Base-by-base conservation (phyloP, 1,140 invertebrate genomes). In the Panagrolaimus sp. region DNA sequence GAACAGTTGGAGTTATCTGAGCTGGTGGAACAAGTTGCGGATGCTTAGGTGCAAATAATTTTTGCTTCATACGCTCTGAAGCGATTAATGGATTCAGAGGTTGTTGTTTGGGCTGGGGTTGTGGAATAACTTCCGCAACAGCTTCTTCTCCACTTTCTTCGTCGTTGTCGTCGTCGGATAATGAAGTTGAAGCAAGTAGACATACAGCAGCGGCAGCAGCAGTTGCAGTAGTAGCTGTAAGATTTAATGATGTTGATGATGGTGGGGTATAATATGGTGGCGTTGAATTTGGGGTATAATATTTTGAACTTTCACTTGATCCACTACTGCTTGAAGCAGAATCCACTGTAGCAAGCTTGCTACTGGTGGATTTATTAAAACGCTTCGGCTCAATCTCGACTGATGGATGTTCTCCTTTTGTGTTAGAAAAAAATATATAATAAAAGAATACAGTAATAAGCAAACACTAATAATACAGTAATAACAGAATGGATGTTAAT, bases 281-380 rank as follows among this genome's bases (percentile, higher is more conserved):
- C 17, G 52, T 26, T 58, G 21, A 21, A 58, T 26, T 26, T 21
- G 52, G 14, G 21, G 52, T 58, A 58, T 26, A 58, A 17, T 58
- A 58, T 24, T 26, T 21, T 6, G 52, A 58, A 58, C 21, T 26
- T 28, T 28, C 52, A 28, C 10, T 26, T 26, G 52, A 58, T 21
- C 52, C 52, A 58, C 52, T 58, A 58, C 52, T 58, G 52, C 52
- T 58, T 28, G 52, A 58, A 58, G 52, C 28, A 21, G 52, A 58
- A 58, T 58, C 28, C 52, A 28, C 21, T 12, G 47, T n/a, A 48
- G 52, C 52, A 58, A 17, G 14, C 52, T 21, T 21, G 52, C 52
- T 58, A n/a, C 14, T 21, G 15, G 52, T 58, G 21, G 21, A 21
- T 21, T 58, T 28, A 28, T 21, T 58, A 28, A 58, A n/a, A 58